These are phyloP conservation scores for Triplophysa yarkandensis DNA, from an alignment of 2,797 vertebrate genomes.

Conservation along the genomic window DNA sequence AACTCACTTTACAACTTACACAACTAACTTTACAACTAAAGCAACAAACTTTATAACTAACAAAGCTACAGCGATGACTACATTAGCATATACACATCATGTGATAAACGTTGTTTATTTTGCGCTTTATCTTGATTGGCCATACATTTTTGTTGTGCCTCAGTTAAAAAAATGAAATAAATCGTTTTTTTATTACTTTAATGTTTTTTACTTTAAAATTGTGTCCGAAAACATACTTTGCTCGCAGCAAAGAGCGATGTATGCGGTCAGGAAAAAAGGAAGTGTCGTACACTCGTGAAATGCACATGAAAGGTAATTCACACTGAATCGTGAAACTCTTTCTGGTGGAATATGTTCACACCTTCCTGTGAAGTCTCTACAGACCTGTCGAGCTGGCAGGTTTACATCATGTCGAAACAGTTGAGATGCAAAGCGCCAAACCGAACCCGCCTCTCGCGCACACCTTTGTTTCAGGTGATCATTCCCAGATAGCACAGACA, in stretches of 20 bases:
- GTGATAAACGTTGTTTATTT: no score
- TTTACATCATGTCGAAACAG: neutral
- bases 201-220: no score
- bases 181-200: no score
- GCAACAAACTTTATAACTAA: no score
- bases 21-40: no score
- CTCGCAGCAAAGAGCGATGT: neutral
- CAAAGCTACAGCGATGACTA: no score
- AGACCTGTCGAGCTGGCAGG: neutral
- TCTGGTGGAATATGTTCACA: neutral
- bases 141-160: no score
- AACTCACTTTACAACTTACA: no score
- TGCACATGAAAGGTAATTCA: neutral
- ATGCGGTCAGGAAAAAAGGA: neutral
- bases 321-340: neutral
- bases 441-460: neutral
- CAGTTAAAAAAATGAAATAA: no score
- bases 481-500: no score
- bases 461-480: conserved; percentile 15
- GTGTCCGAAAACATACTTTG: neutral
- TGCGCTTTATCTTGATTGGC: no score
- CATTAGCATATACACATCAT: no score
- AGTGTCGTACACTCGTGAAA: neutral
- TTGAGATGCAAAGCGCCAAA: neutral
- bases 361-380: neutral